A percentile compares a stretch with the other conserved stretches of the same genome.
Evolutionary conservation across 2,888 invertebrate species (phyloP).

Genomic region (Sarcophaga subvicina): DNA sequence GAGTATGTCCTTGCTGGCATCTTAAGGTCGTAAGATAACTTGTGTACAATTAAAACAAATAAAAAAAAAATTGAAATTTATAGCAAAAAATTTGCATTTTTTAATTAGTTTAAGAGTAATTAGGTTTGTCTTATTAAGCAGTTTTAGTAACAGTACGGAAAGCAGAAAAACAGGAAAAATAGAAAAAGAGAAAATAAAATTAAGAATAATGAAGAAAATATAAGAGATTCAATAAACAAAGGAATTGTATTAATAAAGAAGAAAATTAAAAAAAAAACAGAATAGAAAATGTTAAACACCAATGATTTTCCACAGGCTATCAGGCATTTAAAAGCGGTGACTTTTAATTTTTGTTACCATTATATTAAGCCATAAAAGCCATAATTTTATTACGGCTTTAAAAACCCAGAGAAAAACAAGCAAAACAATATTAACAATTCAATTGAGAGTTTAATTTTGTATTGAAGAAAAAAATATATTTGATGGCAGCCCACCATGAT

Average conservation of each 20-base stretch:
- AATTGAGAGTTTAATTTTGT: neutral
- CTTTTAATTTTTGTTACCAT: neutral
- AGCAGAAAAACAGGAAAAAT: neutral
- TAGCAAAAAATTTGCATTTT: constrained; percentile 60
- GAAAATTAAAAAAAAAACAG: no score
- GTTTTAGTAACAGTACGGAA: neutral
- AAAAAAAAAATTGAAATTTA: neutral
- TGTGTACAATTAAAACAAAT: neutral
- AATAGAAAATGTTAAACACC: no score
- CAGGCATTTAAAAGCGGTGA: neutral
- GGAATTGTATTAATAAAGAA: no score
- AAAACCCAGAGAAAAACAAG: neutral
- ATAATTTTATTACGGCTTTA: neutral
- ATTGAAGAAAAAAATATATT: neutral
- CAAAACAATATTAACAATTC: neutral
- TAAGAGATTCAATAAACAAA: neutral
- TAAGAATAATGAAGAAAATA: neutral
- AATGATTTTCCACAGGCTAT: no score
- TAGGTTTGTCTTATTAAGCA: constrained; percentile 37
- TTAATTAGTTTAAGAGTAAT: constrained; percentile 53
- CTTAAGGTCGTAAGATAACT: constrained; percentile 3
- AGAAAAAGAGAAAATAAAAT: neutral
- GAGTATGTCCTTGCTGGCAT: constrained; percentile 2
- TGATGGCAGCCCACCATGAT: neutral
- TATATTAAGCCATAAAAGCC: neutral